Conservation (phyloP, 1,140 invertebrate genomes). For the Aphelenchoides besseyi region DNA sequence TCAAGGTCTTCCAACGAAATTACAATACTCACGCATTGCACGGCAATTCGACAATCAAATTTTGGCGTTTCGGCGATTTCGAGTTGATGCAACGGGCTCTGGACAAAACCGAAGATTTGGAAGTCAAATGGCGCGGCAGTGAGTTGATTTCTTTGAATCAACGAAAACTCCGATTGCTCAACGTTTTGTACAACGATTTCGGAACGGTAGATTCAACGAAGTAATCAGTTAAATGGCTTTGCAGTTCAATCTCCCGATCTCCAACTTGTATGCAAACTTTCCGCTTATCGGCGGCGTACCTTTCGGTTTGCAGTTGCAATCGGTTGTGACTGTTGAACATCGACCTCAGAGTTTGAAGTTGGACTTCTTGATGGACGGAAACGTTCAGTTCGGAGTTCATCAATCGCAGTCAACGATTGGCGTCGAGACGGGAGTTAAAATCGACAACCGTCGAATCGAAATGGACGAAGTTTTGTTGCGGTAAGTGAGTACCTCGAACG, state of each 20-base stretch:
- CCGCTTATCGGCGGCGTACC: not conserved
- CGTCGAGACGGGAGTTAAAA: not conserved
- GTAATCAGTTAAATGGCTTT: too few relatives aligned
- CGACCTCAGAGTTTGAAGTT: too few relatives aligned
- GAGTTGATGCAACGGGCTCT: too few relatives aligned
- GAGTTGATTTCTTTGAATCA: too few relatives aligned
- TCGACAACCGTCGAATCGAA: not conserved
- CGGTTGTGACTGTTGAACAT: too few relatives aligned
- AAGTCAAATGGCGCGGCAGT: too few relatives aligned
- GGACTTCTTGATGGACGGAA: too few relatives aligned
- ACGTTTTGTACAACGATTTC: not conserved
- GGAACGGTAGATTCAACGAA: not conserved
- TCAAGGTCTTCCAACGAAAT: conserved; percentile 6
- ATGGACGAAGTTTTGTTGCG: not conserved
- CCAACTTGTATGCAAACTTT: not conserved
- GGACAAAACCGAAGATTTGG: too few relatives aligned
- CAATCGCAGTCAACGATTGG: not conserved
- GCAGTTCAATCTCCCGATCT: not conserved
- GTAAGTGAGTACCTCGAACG: not conserved
- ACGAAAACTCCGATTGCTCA: not conserved
- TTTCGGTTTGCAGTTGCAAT: too few relatives aligned
- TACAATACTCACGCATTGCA: conserved; percentile 1
- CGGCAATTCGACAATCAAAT: not conserved
- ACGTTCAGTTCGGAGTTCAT: not conserved
- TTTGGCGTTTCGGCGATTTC: not conserved